phyloP scores from a whole-genome alignment of 2,113 vertebrate species.

The Myodes glareolus region DNA sequence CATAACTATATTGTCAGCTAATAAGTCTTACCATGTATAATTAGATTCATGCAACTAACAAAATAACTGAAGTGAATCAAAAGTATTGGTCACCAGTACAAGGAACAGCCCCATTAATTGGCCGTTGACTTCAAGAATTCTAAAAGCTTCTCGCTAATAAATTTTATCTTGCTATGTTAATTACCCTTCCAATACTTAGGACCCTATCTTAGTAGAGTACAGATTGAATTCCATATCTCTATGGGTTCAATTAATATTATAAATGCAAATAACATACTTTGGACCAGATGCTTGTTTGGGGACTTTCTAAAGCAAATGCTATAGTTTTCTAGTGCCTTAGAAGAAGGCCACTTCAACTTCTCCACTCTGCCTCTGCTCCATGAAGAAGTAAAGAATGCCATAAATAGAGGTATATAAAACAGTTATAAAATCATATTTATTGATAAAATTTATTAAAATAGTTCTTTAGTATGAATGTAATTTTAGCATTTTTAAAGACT shows the following conservation, averaged over 20 bases:
- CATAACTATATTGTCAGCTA: background rate
- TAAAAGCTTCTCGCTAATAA: slow-evolving; percentile 49
- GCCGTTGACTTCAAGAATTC: background rate
- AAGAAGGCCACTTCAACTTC: background rate
- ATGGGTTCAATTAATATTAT: background rate
- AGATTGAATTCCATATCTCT: slow-evolving; percentile 21
- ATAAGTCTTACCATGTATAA: background rate
- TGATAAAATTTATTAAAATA: background rate
- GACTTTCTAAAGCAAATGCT: background rate
- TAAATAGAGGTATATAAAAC: background rate
- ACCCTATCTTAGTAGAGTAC: background rate
- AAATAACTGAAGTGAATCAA: slow-evolving; percentile 33
- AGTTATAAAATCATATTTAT: background rate
- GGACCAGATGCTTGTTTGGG: background rate
- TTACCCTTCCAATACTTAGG: background rate
- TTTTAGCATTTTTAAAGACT: background rate
- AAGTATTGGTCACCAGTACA: slow-evolving; percentile 28
- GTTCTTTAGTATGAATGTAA: background rate
- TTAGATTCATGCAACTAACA: background rate
- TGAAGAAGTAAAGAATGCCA: background rate
- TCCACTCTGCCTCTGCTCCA: background rate
- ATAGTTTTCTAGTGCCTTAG: background rate
- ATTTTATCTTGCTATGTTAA: slow-evolving; percentile 1
- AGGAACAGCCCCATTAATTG: background rate
- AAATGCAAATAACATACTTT: background rate